These are phyloP conservation scores for Anthopleura sola DNA, from an alignment of 64 coral and sea anemone genomes.

Conservation along the genomic window DNA sequence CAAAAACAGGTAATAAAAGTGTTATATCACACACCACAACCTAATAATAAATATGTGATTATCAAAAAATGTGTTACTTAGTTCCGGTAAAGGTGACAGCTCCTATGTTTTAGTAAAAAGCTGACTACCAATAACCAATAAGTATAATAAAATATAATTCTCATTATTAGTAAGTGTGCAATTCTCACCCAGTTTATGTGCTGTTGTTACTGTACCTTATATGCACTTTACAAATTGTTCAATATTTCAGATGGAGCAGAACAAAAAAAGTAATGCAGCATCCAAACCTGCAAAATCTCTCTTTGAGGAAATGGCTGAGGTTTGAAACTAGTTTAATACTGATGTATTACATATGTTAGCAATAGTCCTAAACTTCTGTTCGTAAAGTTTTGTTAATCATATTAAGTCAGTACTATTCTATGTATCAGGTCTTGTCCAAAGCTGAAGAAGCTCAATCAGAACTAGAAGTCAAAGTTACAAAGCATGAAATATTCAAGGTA, in stretches of 20 bases:
- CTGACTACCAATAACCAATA: too few species aligned
- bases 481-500: slow-evolving; percentile 94
- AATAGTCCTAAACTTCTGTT: too few species aligned
- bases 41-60: neutral
- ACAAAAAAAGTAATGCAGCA: slow-evolving; percentile 51
- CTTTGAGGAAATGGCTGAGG: slow-evolving; percentile 66
- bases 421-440: slow-evolving; percentile 45
- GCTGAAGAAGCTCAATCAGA: slow-evolving; percentile 75
- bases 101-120: too few species aligned
- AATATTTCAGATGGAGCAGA: slow-evolving; percentile 54
- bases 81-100: too few species aligned
- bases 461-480: slow-evolving; percentile 71
- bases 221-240: neutral
- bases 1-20: slow-evolving; percentile 86
- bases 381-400: too few species aligned
- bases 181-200: too few species aligned
- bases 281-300: slow-evolving; percentile 3
- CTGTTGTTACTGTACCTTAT: neutral
- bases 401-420: too few species aligned
- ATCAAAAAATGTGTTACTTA: neutral
- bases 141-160: too few species aligned
- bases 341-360: too few species aligned
- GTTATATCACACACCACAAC: too few species aligned
- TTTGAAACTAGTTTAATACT: slow-evolving; percentile 27
- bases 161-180: too few species aligned